Base-by-base conservation (phyloP, 2,888 invertebrate genomes). In the Carpatolechia fugitivella region DNA sequence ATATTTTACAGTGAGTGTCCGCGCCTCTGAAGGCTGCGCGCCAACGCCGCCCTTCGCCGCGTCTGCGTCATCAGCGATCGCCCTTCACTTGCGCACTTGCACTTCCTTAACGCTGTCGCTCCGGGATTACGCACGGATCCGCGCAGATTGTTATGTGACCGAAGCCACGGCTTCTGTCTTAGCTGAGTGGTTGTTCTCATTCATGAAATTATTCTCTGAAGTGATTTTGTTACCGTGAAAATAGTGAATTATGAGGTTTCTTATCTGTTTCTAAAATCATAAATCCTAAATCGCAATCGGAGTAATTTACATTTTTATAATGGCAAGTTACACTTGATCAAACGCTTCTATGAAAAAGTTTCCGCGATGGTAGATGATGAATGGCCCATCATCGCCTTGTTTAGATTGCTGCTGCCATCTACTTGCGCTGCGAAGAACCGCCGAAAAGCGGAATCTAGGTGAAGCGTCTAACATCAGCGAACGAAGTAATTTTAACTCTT, bases 1-100 rank as follows among this genome's bases (percentile, higher is more conserved):
- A 93, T 94, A 87, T 93, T 94, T 81, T 94, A 93, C 88, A 93
- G 94, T 92, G 93, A 92, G 90, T 90, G 85, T 85, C 60, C 61
- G 46, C 60, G 56, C 50, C 55, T 60, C 53, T 61, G 56, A 40
- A 50, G 30, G 33, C 46, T 52, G 47, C 57, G 51, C 66, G 63
- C 63, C 58, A 54, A 56, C 60, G 61, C 62, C 61, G 65, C 70
- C 68, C 74, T 69, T 63, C 68, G 61, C 60, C 66, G 62, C 69
- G 62, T 60, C 66, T 65, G 65, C 73, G 72, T 69, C n/a, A n/a
- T n/a, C 74, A 68, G 60, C 64, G 61, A 20, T 63, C 62, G 58
- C 61, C 68, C 61, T 55, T 61, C 63, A 59, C 56, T 58, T 61
- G 46, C 65, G 63, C 57, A 60, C 62, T 58, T 55, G 57, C 52